Base-by-base conservation (phyloP, 2,888 invertebrate species). In the Eupsilia transversa region DNA sequence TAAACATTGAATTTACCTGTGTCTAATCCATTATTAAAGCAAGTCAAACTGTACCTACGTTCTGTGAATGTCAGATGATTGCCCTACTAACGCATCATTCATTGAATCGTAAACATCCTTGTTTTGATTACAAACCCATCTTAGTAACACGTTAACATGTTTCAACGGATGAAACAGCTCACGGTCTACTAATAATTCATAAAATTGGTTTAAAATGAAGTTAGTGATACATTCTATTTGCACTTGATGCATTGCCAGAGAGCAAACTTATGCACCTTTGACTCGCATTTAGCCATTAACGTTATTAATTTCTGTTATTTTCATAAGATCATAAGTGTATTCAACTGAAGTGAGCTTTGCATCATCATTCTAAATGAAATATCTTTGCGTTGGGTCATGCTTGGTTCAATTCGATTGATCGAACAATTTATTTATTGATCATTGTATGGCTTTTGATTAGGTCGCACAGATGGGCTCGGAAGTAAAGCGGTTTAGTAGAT, bases 331-430 rank as follows among this genome's bases (percentile, higher is more conserved):
- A 41, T 83, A 83, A 70, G 69, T 70, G 74, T 59, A 61, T 56
- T 66, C 17, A 49, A 59, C 54, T 57, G 35, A 67, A 69, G 63
- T 79, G 66, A 56, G 66, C 20, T 59, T 46, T 83, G 60, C 66
- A 57, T 73, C 60, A 74, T 79, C 68, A 83, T 78, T 73, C 46
- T 69, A 61, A 80, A 73, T 74, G 65, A 57, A 83, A 83, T 79
- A 73, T 79, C 73, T 56, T 61, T 60, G n/a, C 35, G 30, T 60
- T 46, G 59, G 63, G 33, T 79, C 73, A 27, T 14, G 56, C n/a
- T 54, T 63, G 63, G 80, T 83, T 80, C 73, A 68, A 65, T 72
- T 72, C 60, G 41, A 68, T 82, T 82, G 83, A 61, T 68, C 49
- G 65, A 27, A 27, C 49, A 68, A 72, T 56, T 72, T 64, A 65